Evolutionary conservation across 2,797 vertebrate species (phyloP), one percentile per base, ranked within the genome.

Genomic region (Pangasius sanitwongsei): DNA sequence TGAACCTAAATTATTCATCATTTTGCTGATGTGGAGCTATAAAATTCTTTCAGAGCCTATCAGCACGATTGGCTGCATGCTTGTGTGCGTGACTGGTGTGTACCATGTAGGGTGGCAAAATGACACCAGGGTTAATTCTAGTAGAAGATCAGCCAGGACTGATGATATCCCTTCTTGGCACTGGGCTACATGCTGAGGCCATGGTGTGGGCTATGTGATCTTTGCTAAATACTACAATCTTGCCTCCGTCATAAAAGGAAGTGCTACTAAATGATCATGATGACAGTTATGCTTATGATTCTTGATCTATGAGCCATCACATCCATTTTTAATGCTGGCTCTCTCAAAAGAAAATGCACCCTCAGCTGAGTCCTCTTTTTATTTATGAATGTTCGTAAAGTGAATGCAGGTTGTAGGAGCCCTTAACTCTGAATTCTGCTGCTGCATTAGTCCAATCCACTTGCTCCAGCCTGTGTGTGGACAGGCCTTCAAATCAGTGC

Each of bases 1-100:
- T 57, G 0, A 90, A 89, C 86, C 75, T 95, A 90, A 96, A 96
- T 96, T 93, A 96, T 96, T 96, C 91, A 96, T 93, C 86, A 89
- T 86, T 50, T 89, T 89, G 63, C 93, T 94, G 92, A 92, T 92
- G 89, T 88, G 91, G 93, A 67, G 86, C 53, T 81, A 80, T 85
- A 83, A 88, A 89, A 85, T 70, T 85, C 82, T 67, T 87, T 89
- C 74, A 92, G 91, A 92, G 89, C 83, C 92, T 94, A 95, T 94
- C 93, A 92, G 90, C 89, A 86, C 67, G 88, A 82, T 82, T 44
- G 77, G 34, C 23, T 82, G 63, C n/a, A 83, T 20, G 57, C 37
- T 80, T 25, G 16, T 50, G 70, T 77, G 31, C 41, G 18, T 80
- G 67, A 59, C 55, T 50, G 65, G 86, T 85, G n/a, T 28, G 28